Conservation (phyloP, 2,888 invertebrate species). For the Parnassius orleans region DNA sequence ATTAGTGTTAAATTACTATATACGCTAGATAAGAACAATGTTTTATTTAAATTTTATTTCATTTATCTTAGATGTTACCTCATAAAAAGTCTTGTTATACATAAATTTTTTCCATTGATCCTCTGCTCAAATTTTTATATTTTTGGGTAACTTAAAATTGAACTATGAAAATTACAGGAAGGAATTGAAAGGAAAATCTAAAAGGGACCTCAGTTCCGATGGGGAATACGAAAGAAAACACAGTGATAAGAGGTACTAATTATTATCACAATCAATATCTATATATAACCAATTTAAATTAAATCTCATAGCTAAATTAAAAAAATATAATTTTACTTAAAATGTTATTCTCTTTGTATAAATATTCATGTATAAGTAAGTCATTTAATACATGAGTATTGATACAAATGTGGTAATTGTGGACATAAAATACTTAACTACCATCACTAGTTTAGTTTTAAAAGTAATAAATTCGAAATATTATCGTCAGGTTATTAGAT, state of each 20-base stretch:
- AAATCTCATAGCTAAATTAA: constrained; percentile 3
- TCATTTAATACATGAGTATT: neutral
- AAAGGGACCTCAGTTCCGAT: constrained; percentile 74
- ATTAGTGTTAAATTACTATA: too few species aligned
- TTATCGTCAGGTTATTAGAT: constrained; percentile 76
- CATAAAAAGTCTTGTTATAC: too few species aligned
- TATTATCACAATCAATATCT: constrained; percentile 1
- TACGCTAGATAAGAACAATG: too few species aligned
- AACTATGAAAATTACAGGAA: constrained; percentile 53
- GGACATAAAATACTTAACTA: neutral
- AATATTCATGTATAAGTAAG: neutral
- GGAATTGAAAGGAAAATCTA: constrained; percentile 72
- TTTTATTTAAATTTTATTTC: too few species aligned
- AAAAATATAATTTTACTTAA: neutral
- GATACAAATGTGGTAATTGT: neutral
- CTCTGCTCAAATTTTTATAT: neutral
- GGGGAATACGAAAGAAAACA: constrained; percentile 77
- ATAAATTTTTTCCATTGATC: too few species aligned
- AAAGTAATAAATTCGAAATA: constrained; percentile 2
- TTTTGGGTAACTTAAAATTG: neutral
- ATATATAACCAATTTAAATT: neutral
- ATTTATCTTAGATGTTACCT: too few species aligned
- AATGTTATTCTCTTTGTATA: neutral
- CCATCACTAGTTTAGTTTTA: neutral
- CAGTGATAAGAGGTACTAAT: constrained; percentile 66